Evolutionary conservation across 2,113 vertebrate species (phyloP).

Genomic region (Zapornia atra): DNA sequence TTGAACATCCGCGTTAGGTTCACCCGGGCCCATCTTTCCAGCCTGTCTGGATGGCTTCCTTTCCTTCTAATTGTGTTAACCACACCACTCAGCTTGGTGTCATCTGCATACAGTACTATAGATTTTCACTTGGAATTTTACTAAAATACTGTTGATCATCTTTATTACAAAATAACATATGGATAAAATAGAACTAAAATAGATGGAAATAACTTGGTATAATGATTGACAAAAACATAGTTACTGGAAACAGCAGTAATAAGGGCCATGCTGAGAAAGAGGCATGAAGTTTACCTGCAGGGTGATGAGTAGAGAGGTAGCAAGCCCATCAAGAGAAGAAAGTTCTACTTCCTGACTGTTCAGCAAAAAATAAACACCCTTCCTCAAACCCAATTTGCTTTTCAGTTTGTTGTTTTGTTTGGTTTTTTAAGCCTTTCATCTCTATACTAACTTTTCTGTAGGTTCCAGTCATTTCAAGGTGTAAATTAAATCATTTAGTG

Average conservation of each 20-base stretch:
- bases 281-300: not conserved
- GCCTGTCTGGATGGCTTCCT: too few relatives aligned
- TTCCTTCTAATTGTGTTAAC: too few relatives aligned
- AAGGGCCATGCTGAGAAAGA: not conserved
- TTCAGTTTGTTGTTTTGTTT: too few relatives aligned
- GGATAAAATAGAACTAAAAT: not conserved
- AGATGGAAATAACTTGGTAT: not conserved
- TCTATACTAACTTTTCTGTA: not conserved
- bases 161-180: not conserved
- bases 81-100: too few relatives aligned
- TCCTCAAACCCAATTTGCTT: not conserved
- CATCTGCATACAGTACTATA: too few relatives aligned
- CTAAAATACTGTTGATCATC: not conserved
- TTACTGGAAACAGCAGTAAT: not conserved
- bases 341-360: not conserved
- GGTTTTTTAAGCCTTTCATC: not conserved
- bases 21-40: too few relatives aligned
- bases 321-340: not conserved
- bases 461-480: not conserved
- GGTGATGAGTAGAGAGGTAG: not conserved
- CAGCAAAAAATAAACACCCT: not conserved
- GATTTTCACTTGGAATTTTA: not conserved
- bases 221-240: not conserved
- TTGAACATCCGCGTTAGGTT: too few relatives aligned
- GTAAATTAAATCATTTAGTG: not conserved